A percentile compares a stretch with the other conserved stretches of the same genome.
Evolutionary conservation across 2,888 invertebrate genomes (phyloP).

Genomic region (Cataglyphis rosenhaueri): DNA sequence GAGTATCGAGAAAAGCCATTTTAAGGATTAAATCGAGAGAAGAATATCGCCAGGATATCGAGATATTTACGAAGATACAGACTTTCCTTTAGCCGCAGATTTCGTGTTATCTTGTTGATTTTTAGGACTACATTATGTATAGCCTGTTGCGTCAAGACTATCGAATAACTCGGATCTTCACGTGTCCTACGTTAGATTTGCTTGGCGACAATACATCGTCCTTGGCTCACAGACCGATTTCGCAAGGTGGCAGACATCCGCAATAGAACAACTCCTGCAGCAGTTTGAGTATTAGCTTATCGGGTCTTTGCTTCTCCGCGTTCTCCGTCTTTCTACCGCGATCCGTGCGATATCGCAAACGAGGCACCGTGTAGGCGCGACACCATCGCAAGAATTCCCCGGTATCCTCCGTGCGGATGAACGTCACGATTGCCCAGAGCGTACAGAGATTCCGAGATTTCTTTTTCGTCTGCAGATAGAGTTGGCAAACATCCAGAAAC

Average conservation of each 20-base stretch:
- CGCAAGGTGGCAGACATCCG: conserved; percentile 75
- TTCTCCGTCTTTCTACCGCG: not conserved
- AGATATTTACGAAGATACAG: not conserved
- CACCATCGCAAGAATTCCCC: conserved; percentile 79
- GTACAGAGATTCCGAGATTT: conserved; percentile 76
- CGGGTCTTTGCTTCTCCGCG: conserved; percentile 60
- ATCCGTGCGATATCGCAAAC: conserved; percentile 73
- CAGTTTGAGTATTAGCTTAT: conserved; percentile 71
- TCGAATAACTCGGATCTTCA: not conserved
- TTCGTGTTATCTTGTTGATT: not conserved
- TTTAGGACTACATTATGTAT: not conserved
- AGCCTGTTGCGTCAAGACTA: conserved; percentile 7
- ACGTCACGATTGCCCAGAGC: conserved; percentile 81
- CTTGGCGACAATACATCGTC: not conserved
- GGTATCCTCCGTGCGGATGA: conserved; percentile 79
- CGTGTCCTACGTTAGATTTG: not conserved
- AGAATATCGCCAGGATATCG: not conserved
- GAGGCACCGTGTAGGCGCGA: conserved; percentile 73
- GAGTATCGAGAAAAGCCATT: not conserved
- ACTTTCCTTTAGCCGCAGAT: not conserved
- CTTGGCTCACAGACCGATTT: conserved; percentile 54
- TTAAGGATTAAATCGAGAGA: not conserved
- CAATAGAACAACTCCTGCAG: conserved; percentile 79
- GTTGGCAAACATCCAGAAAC: conserved; percentile 82
- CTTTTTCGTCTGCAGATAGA: conserved; percentile 77